Evolutionary conservation across 53 echinoderm and acorn worm genomes (phyloP), one percentile per base, ranked within the genome.

Genomic region (Luidia sarsii): DNA sequence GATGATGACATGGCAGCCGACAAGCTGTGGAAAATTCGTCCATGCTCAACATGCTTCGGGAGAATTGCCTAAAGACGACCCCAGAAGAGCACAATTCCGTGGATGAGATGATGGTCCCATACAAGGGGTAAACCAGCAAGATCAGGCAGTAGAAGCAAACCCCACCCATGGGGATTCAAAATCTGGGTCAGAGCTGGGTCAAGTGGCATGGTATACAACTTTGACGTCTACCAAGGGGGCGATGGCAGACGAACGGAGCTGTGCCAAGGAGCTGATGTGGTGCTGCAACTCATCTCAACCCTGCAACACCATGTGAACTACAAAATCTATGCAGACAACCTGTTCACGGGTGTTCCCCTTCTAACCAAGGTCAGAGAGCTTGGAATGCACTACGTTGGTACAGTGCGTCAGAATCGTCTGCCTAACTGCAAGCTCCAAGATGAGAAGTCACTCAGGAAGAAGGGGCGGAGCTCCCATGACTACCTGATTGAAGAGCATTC

Each of bases 261-360:
- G 18, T 18, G 65, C 7, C 37, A 64, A 64, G 65, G 65, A 23
- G 65, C 35, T 18, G 87, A 87, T 81, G 87, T 71, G 27, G 81
- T 87, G 25, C 37, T 73, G 0, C 18, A 88, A 21, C 71, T 88
- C n/a, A 41, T 49, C 1, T 28, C 56, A 7, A 64, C 57, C 3
- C 39, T 88, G 20, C 24, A 31, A 19, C 18, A 64, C 27, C 45
- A 64, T 15, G 14, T 33, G 11, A 75, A 67, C 20, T 60, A 84
- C 27, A 89, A 80, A 28, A 48, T 89, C 1, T 85, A 85, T 55
- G 84, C 85, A 2, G 85, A 85, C 27, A 89, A 86, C 43, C 57
- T 67, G 10, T 84, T 84, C 50, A 84, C 48, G 2, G 22, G 62
- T 15, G 25, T 64, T n/a, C 64, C 64, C 21, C 74, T 74, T 5